A percentile compares a stretch with the other conserved stretches of the same genome.
These are phyloP conservation scores for Spodoptera litura DNA, from an alignment of 1,140 invertebrate species.

Conservation along the genomic window DNA sequence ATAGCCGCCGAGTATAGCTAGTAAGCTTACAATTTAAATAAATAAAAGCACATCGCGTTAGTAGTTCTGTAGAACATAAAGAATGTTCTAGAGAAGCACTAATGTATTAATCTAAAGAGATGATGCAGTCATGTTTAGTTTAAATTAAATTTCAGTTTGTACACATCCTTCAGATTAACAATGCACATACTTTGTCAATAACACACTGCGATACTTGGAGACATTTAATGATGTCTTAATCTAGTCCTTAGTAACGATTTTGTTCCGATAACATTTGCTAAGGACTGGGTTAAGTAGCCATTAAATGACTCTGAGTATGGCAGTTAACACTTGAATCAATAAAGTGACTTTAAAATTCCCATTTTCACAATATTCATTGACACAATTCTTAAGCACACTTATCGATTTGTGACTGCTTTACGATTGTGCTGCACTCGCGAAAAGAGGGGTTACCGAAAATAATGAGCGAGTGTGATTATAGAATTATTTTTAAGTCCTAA, in stretches of 20 bases:
- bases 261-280: no score
- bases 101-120: constrained; percentile 25
- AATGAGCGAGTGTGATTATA: not conserved
- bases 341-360: no score
- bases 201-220: no score
- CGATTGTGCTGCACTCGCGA: not conserved
- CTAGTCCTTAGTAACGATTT: no score
- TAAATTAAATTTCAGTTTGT: not conserved
- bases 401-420: not conserved
- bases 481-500: not conserved
- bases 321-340: no score
- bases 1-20: constrained; percentile 1
- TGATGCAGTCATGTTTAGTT: constrained; percentile 36
- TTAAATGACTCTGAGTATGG: no score
- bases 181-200: no score
- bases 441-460: not conserved
- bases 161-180: not conserved
- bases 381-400: not conserved
- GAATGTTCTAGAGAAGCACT: constrained; percentile 15
- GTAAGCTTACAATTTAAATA: constrained; percentile 25
- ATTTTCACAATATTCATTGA: no score
- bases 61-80: constrained; percentile 8
- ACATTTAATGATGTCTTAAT: no score
- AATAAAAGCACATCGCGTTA: constrained; percentile 27
- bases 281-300: no score